A percentile compares a stretch with the other conserved stretches of the same genome.
Evolutionary conservation across 2,113 vertebrate species (phyloP).

Genomic region (Rhinolophus ferrumequinum): DNA sequence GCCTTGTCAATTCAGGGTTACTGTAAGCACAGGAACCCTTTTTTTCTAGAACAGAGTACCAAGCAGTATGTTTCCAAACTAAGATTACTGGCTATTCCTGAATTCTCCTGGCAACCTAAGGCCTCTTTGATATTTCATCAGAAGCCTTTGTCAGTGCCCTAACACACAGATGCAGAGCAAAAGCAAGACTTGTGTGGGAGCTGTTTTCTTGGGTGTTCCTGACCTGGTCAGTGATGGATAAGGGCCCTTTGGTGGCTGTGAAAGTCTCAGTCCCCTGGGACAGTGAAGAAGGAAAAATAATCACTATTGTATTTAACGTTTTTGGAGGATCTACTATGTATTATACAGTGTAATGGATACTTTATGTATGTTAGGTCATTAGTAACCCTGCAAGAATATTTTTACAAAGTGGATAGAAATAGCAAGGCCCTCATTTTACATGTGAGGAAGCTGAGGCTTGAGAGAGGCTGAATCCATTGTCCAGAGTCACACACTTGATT

Average conservation of each 20-base stretch:
- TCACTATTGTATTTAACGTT: not conserved
- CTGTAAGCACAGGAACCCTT: not conserved
- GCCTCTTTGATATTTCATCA: not conserved
- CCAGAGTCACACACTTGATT: slow-evolving; percentile 53
- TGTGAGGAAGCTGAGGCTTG: slow-evolving; percentile 59
- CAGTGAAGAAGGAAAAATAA: not conserved
- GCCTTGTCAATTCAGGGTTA: not conserved
- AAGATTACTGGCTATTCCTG: not conserved
- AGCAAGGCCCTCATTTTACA: slow-evolving; percentile 10
- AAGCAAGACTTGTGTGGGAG: not conserved
- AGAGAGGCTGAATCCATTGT: slow-evolving; percentile 52
- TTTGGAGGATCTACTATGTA: not conserved
- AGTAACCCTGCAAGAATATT: not conserved
- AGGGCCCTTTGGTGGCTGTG: not conserved
- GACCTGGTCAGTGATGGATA: not conserved
- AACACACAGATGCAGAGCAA: not conserved
- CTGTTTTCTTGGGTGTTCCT: not conserved
- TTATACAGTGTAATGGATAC: not conserved
- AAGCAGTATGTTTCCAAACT: not conserved
- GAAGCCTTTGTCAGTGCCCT: not conserved
- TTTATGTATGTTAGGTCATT: not conserved
- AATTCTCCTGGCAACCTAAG: not conserved
- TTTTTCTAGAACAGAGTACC: not conserved
- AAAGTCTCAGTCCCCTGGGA: not conserved
- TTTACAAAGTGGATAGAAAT: not conserved